Evolutionary conservation across 2,888 invertebrate genomes (phyloP), one percentile per base, ranked within the genome.

Genomic region (Brachycybe producta): DNA sequence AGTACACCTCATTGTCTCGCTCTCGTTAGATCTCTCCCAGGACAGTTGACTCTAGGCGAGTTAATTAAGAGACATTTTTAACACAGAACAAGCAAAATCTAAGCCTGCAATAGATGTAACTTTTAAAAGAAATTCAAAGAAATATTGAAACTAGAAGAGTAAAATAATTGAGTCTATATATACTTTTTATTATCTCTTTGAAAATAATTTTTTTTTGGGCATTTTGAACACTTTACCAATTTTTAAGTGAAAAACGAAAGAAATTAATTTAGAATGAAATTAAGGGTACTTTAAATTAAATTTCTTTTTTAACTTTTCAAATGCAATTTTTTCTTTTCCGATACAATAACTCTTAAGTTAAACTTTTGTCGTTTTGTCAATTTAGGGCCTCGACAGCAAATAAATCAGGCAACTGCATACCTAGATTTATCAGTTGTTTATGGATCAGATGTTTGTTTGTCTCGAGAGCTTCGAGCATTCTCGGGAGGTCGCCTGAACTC

Each of bases 331-430:
- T n/a, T n/a, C n/a, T n/a, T n/a, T n/a, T n/a, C n/a, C n/a, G n/a
- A n/a, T n/a, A n/a, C n/a, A n/a, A n/a, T n/a, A n/a, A n/a, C n/a
- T n/a, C n/a, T n/a, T n/a, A n/a, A n/a, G n/a, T n/a, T n/a, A n/a
- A n/a, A n/a, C n/a, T n/a, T n/a, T n/a, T n/a, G n/a, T n/a, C n/a
- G n/a, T n/a, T n/a, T n/a, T n/a, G 7, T 5, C 24, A 11, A 11
- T 34, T n/a, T 61, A 75, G 84, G 90, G 8, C 84, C 88, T 0
- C 76, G 94, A 52, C 91, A 92, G 60, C 92, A 92, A 71, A 81
- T 90, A 15, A 94, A 95, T 66, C 87, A 91, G 64, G 91, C 91
- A 63, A 86, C 91, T 0, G 86, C 86, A 0, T 94, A 80, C 67
- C 71, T 94, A 48, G 91, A 91, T 62, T 83, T 73, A 0, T 90